Conservation (phyloP, 2,888 invertebrate genomes). For the Thysanoteuthis rhombus region DNA sequence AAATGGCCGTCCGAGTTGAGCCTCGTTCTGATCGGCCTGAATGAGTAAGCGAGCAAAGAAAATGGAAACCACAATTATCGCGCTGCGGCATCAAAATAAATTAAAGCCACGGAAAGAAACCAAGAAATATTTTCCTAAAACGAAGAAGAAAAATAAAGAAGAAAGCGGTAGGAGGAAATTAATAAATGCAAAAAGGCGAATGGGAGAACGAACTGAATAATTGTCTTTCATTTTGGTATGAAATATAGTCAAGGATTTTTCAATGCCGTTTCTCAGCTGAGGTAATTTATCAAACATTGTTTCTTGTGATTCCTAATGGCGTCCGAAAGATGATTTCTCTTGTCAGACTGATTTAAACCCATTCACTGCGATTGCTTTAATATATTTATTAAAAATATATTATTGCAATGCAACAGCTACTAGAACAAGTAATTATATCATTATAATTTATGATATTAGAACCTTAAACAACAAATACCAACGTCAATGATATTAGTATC, state of each 20-base stretch:
- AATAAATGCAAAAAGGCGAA: background rate
- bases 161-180: background rate
- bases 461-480: too few species aligned
- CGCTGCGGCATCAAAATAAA: background rate
- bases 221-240: background rate
- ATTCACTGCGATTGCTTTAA: too few species aligned
- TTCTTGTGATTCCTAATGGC: background rate
- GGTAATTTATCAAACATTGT: background rate
- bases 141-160: background rate
- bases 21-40: background rate
- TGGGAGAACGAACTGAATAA: background rate
- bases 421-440: background rate
- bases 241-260: background rate
- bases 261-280: background rate
- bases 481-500: too few species aligned
- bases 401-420: background rate
- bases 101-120: background rate
- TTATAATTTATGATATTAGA: too few species aligned
- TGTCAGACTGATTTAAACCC: too few species aligned
- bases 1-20: background rate
- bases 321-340: too few species aligned
- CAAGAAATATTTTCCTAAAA: background rate
- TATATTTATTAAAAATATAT: background rate
- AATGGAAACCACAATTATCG: background rate
- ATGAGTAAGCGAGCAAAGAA: slow-evolving; percentile 12